Evolutionary conservation across 1,140 invertebrate species (phyloP).

Genomic region (Diabrotica virgifera): DNA sequence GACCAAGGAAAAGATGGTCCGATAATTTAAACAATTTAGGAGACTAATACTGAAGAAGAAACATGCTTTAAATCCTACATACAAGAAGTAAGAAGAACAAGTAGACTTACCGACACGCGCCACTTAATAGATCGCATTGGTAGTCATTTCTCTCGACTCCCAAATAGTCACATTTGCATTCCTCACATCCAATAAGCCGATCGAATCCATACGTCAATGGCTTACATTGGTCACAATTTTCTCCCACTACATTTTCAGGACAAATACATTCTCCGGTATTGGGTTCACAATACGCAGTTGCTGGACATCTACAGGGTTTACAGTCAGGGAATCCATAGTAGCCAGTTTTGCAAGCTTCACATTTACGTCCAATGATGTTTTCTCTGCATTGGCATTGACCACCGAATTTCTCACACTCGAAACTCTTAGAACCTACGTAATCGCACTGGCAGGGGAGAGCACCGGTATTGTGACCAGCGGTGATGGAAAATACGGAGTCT

Average conservation of each 20-base stretch:
- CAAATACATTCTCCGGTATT: constrained; percentile 75
- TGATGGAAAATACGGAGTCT: constrained; percentile 89
- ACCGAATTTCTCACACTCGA: constrained; percentile 87
- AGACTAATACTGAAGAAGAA: too few relatives aligned
- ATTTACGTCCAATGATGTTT: constrained; percentile 91
- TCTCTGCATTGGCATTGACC: constrained; percentile 93
- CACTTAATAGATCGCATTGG: constrained; percentile 85
- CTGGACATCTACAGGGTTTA: constrained; percentile 80
- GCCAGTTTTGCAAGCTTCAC: constrained; percentile 86
- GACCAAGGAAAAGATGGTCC: too few relatives aligned
- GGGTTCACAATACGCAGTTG: constrained; percentile 75
- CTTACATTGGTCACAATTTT: constrained; percentile 84
- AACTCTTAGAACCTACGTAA: constrained; percentile 81
- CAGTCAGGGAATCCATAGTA: constrained; percentile 96
- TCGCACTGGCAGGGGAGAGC: constrained; percentile 88
- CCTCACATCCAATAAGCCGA: constrained; percentile 91
- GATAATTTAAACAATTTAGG: too few relatives aligned
- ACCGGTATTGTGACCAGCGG: constrained; percentile 91
- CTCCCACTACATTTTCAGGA: constrained; percentile 76
- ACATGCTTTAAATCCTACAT: too few relatives aligned
- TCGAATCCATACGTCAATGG: constrained; percentile 92
- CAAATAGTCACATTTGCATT: constrained; percentile 83
- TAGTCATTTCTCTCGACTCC: constrained; percentile 75
- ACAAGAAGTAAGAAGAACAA: too few relatives aligned
- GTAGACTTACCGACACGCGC: constrained; percentile 81